These are phyloP conservation scores for Blomia tropicalis DNA, from an alignment of 2,888 invertebrate genomes.

Conservation along the genomic window DNA sequence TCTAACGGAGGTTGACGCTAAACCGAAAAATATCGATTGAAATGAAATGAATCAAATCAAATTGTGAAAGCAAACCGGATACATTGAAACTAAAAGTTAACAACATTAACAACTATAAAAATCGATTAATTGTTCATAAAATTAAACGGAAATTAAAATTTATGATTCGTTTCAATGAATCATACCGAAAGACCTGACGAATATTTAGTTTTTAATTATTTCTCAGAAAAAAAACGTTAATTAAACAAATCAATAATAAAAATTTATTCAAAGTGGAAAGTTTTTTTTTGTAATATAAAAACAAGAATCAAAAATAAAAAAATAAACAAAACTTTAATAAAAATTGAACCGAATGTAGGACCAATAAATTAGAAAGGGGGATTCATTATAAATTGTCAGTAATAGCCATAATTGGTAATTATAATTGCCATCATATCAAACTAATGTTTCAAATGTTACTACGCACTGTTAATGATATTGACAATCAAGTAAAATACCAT, in stretches of 20 bases:
- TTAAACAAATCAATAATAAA: not conserved
- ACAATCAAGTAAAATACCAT: conserved; percentile 6
- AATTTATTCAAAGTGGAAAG: not conserved
- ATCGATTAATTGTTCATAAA: not conserved
- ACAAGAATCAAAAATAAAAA: not conserved
- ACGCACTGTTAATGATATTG: conserved; percentile 3
- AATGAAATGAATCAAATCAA: too few species aligned
- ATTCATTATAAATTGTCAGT: not conserved
- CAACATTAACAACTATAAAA: not conserved
- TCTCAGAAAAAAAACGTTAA: too few species aligned
- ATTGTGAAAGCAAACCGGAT: too few species aligned
- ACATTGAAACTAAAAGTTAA: not conserved
- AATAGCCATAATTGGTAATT: not conserved
- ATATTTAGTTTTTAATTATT: too few species aligned
- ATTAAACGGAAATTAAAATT: not conserved
- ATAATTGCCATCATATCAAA: not conserved
- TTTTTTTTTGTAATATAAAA: not conserved
- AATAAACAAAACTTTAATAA: not conserved
- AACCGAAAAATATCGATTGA: too few species aligned
- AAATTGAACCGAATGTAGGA: not conserved
- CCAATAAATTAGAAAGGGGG: not conserved
- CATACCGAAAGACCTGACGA: too few species aligned
- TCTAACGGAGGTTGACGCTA: not conserved
- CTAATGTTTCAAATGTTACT: too few species aligned
- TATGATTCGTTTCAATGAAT: too few species aligned